Evolutionary conservation across 2,113 vertebrate species (phyloP).

Genomic region (Argyrosomus japonicus): DNA sequence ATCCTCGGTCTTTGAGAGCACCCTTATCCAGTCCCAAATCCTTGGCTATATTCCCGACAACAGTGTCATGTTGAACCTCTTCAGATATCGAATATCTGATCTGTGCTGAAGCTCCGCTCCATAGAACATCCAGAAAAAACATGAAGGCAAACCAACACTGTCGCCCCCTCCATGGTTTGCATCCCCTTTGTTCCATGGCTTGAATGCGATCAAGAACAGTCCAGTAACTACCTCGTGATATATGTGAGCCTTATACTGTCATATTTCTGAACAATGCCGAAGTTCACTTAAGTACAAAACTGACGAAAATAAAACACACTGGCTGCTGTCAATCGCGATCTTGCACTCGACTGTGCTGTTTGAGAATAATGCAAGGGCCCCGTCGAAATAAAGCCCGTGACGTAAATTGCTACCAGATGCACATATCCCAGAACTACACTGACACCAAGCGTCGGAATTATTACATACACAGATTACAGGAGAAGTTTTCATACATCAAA

Average conservation of each 20-base stretch:
- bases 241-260: background rate
- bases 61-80: conserved; percentile 77
- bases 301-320: background rate
- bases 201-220: background rate
- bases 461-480: background rate
- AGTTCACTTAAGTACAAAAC: fast-evolving
- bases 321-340: background rate
- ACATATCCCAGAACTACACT: conserved; percentile 50
- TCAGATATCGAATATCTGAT: conserved; percentile 78
- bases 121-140: conserved; percentile 47
- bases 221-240: background rate
- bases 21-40: conserved; percentile 78
- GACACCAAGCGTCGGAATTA: conserved; percentile 56
- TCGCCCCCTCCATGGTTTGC: conserved; percentile 24
- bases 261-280: background rate
- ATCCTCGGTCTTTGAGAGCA: conserved; percentile 63
- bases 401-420: conserved; percentile 4
- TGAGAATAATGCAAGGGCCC: background rate
- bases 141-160: conserved; percentile 26
- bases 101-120: conserved; percentile 61
- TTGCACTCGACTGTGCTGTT: background rate
- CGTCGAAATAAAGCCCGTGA: conserved; percentile 20
- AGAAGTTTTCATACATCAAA: fast-evolving
- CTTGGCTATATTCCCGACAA: conserved; percentile 82
- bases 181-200: conserved; percentile 62